These are phyloP conservation scores for Helogale parvula DNA, from an alignment of 2,113 vertebrate genomes.

Conservation along the genomic window DNA sequence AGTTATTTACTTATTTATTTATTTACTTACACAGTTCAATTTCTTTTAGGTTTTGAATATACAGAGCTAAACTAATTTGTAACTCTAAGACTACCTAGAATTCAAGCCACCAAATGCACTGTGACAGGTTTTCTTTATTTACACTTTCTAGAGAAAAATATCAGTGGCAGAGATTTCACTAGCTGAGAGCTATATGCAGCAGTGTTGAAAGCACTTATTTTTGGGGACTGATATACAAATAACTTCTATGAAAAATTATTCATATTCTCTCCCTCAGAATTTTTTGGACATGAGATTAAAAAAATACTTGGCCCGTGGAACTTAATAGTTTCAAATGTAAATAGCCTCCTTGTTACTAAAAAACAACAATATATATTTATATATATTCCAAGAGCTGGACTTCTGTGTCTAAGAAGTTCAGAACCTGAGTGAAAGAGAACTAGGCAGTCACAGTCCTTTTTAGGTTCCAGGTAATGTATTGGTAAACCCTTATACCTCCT, in stretches of 20 bases:
- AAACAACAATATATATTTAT: neutral
- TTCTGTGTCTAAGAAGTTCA: neutral
- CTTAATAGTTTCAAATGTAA: slow-evolving; percentile 1
- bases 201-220: neutral
- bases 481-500: neutral
- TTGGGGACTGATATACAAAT: neutral
- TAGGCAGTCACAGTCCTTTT: neutral
- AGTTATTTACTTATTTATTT: neutral
- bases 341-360: neutral
- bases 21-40: neutral
- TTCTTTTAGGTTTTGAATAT: neutral
- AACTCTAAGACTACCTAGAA: neutral
- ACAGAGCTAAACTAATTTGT: slow-evolving; percentile 19
- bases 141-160: neutral
- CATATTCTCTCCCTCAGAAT: neutral
- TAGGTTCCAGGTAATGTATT: neutral
- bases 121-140: neutral
- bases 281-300: neutral
- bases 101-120: neutral
- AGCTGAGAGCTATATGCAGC: neutral
- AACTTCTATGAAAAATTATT: neutral
- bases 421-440: neutral
- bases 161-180: neutral
- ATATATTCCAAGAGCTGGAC: neutral
- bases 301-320: neutral